Evolutionary conservation across 35 echinoderm and acorn worm genomes (phyloP), one percentile per base, ranked within the genome.

Genomic region (Eucidaris tribuloides): DNA sequence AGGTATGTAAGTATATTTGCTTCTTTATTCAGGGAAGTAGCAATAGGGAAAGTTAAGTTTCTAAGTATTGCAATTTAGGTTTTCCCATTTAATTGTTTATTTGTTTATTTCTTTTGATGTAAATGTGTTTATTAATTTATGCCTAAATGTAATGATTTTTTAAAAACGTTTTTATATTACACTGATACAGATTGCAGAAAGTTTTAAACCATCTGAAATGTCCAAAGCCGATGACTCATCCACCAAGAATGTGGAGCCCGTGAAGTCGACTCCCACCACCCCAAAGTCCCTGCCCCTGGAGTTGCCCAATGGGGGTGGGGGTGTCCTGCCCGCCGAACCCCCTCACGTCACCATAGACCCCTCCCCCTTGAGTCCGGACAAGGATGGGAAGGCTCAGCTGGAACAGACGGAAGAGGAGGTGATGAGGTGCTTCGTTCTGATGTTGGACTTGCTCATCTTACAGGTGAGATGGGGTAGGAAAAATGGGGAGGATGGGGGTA

Each of bases 371-470:
- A 86, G 76, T 62, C 84, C 83, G 45, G 72, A 88, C 55, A 43
- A 82, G 32, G 94, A 97, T 88, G 89, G 88, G 39, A 85, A 88
- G 81, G 85, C 94, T 25, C 42, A 80, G 1, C 57, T 88, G 31
- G 94, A 97, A 61, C 80, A 88, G 25, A 85, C 87, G 1, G 94
- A 97, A 24, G 94, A 97, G 34, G 80, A 84, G 37, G 84, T 92
- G 33, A 55, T 97, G 5, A 79, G 89, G 11, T 99, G 86, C 35
- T 99, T 86, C 81, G 90, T 93, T 14, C 79, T 93, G 19, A 99
- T 93, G 90, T 29, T 93, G 35, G 96, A 99, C 64, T 83, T 99
- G 13, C 79, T 99, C 3, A 65, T 90, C 2, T 44, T 90, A 42
- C 86, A 99, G 94, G 96, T 99, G 42, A 62, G 60, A 40, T 83